Evolutionary conservation across 2,888 invertebrate genomes (phyloP).

Genomic region (Drosophila pullipes): DNA sequence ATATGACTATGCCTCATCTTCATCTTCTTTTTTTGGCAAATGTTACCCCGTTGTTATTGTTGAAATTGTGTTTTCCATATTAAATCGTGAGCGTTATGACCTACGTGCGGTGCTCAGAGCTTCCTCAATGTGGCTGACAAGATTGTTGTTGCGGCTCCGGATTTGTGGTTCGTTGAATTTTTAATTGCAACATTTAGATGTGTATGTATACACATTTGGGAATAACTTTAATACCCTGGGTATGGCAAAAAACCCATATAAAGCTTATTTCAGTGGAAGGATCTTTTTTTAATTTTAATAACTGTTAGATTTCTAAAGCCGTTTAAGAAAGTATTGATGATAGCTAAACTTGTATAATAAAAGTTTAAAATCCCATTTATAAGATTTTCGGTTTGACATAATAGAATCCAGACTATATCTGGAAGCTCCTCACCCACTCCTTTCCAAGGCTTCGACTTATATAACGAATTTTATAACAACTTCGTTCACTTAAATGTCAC

Average conservation of each 20-base stretch:
- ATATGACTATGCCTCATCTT: constrained; percentile 16
- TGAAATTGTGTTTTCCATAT: constrained; percentile 35
- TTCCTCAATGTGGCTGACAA: constrained; percentile 48
- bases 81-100: constrained; percentile 67
- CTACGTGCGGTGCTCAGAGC: constrained; percentile 62
- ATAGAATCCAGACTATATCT: constrained; percentile 12
- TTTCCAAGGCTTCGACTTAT: constrained; percentile 18
- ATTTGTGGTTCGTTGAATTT: constrained; percentile 48
- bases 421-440: constrained; percentile 20
- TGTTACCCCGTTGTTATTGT: constrained; percentile 17
- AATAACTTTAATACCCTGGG: background rate
- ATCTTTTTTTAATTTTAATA: background rate
- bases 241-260: background rate
- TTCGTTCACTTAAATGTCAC: constrained; percentile 28
- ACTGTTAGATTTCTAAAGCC: background rate
- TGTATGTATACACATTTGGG: background rate
- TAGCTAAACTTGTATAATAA: background rate
- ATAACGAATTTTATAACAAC: constrained; percentile 20
- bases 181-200: constrained; percentile 33
- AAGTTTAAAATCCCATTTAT: background rate
- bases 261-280: background rate
- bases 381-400: too few relatives aligned
- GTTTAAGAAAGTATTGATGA: background rate
- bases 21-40: constrained; percentile 19
- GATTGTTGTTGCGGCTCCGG: constrained; percentile 19